A percentile compares a stretch with the other conserved stretches of the same genome.
phyloP scores from a whole-genome alignment of 1,140 invertebrate species.

The Cataglyphis hispanica region DNA sequence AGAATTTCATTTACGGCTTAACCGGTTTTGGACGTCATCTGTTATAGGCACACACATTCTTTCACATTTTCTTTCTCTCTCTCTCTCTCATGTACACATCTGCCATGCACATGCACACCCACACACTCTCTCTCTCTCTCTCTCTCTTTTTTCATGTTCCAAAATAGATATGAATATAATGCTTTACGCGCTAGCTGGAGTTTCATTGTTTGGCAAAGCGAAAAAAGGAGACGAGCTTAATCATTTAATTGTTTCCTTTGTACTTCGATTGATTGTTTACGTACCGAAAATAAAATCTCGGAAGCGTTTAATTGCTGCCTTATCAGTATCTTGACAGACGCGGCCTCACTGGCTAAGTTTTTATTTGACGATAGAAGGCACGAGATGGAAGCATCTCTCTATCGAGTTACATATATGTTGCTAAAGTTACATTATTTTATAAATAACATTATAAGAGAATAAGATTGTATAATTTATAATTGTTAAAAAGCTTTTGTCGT shows the following conservation, averaged over 20 bases:
- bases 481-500: not conserved
- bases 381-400: not conserved
- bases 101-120: too few relatives aligned
- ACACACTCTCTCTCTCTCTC: not conserved
- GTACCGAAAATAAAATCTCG: constrained; percentile 44
- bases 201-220: constrained; percentile 56
- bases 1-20: constrained; percentile 72
- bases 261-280: constrained; percentile 68
- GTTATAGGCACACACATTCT: constrained; percentile 48
- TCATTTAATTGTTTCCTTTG: constrained; percentile 67
- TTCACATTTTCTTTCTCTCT: not conserved
- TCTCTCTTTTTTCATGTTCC: constrained; percentile 46
- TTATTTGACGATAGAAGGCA: too few relatives aligned
- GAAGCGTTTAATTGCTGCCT: constrained; percentile 44
- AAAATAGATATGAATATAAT: constrained; percentile 67
- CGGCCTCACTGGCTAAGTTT: not conserved
- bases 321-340: constrained; percentile 48
- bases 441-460: not conserved
- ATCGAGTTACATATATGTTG: too few relatives aligned
- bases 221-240: constrained; percentile 52
- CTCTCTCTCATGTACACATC: not conserved
- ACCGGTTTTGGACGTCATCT: constrained; percentile 28
- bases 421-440: not conserved
- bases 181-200: constrained; percentile 18
- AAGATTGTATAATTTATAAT: not conserved